These are phyloP conservation scores for Sinonovacula constricta DNA, from an alignment of 1,140 invertebrate species.

Conservation along the genomic window DNA sequence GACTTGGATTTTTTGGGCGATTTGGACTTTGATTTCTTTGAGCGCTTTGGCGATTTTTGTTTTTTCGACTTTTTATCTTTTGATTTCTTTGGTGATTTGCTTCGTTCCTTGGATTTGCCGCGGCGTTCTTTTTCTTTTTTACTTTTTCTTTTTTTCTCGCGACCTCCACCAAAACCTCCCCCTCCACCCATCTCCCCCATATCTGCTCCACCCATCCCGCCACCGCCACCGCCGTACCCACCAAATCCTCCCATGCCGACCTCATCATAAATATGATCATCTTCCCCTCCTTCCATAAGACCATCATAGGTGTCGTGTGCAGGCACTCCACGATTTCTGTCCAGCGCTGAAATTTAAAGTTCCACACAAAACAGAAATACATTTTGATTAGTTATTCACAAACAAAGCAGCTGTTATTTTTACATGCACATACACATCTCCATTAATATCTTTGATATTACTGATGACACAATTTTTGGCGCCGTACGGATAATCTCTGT, in stretches of 20 bases:
- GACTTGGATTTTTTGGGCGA: too few relatives aligned
- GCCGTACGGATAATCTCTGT: too few relatives aligned
- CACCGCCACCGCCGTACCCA: conserved; percentile 1
- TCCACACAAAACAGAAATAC: not conserved
- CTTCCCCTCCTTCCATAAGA: not conserved
- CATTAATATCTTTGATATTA: too few relatives aligned
- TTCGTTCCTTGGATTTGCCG: not conserved
- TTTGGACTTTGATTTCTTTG: conserved; percentile 10
- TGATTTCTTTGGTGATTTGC: not conserved
- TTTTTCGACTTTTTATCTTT: conserved; percentile 16
- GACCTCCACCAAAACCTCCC: not conserved
- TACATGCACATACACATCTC: too few relatives aligned
- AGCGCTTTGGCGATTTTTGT: conserved; percentile 18
- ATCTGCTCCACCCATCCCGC: not conserved
- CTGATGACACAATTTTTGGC: too few relatives aligned
- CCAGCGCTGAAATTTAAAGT: conserved; percentile 5
- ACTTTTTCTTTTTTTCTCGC: not conserved
- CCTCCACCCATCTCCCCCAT: not conserved
- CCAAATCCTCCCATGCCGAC: not conserved
- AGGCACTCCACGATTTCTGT: conserved; percentile 6
- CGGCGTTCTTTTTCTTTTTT: conserved; percentile 20
- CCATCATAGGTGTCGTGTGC: not conserved
- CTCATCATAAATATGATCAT: not conserved
- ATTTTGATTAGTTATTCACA: not conserved
- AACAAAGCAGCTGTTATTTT: not conserved